phyloP scores from a whole-genome alignment of 2,797 vertebrate species.

The Catostomus latipinnis region DNA sequence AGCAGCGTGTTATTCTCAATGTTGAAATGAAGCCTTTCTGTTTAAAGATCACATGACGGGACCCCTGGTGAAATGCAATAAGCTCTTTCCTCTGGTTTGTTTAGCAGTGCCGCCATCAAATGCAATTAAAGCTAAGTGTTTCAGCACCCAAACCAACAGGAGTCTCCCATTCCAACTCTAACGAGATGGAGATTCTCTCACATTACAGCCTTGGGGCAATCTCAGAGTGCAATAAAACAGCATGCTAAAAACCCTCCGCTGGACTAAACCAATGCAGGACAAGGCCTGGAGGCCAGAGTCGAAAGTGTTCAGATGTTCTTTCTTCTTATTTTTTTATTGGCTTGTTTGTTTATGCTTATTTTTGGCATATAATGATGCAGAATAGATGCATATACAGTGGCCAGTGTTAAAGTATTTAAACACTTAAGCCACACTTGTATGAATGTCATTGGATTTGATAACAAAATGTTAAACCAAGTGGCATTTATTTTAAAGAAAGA shows the following conservation, averaged over 20 bases:
- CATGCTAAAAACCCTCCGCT: conserved; percentile 24
- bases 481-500: too few species aligned
- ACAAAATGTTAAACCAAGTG: too few species aligned
- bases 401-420: too few species aligned
- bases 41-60: conserved; percentile 46
- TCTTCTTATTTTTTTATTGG: conserved; percentile 33
- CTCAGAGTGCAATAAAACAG: conserved; percentile 57
- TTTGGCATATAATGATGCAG: not conserved
- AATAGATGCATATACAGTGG: not conserved
- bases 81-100: conserved; percentile 50
- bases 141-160: conserved; percentile 41
- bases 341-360: conserved; percentile 37
- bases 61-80: conserved; percentile 50
- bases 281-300: conserved; percentile 51
- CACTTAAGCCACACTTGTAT: too few species aligned
- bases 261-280: conserved; percentile 46
- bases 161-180: conserved; percentile 32
- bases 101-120: conserved; percentile 52
- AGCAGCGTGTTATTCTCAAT: conserved; percentile 36
- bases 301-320: conserved; percentile 39
- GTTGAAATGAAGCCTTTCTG: conserved; percentile 40
- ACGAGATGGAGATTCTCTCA: conserved; percentile 48
- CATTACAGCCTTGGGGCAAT: conserved; percentile 61
- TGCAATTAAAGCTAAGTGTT: conserved; percentile 56
- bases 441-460: too few species aligned